Evolutionary conservation across 1,140 invertebrate genomes (phyloP).

Genomic region (Meteorus sp.): DNA sequence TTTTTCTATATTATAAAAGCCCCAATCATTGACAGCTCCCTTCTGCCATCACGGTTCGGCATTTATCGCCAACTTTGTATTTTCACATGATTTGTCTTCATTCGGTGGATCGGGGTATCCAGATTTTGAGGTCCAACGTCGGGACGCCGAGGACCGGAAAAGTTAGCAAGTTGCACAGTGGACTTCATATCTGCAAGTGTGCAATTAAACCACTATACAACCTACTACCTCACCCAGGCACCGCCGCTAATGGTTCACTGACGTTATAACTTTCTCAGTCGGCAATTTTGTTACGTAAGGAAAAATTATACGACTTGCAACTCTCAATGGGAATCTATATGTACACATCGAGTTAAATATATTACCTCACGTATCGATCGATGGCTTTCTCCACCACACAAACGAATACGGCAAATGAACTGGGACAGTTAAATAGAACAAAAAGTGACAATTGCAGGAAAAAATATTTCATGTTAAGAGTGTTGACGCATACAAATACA

Average conservation of each 20-base stretch:
- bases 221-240: slow-evolving; percentile 74
- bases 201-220: slow-evolving; percentile 75
- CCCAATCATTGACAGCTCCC: not conserved
- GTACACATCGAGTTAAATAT: no score
- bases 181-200: slow-evolving; percentile 63
- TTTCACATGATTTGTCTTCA: not conserved
- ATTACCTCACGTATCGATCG: no score
- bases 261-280: slow-evolving; percentile 3
- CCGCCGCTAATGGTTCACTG: slow-evolving; percentile 38
- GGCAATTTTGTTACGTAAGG: slow-evolving; percentile 4
- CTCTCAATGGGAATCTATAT: no score
- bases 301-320: no score
- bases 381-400: no score
- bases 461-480: no score
- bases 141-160: slow-evolving; percentile 63
- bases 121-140: slow-evolving; percentile 36
- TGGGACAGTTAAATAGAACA: no score
- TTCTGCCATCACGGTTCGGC: no score
- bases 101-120: no score
- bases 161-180: slow-evolving; percentile 79
- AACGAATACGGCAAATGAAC: no score
- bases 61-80: not conserved
- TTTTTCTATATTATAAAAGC: not conserved
- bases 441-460: no score
- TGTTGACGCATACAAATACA: no score